Percentiles rank a stretch among this genome's conserved stretches.
These are phyloP conservation scores for Mirounga angustirostris DNA, from an alignment of 2,113 vertebrate species.

Conservation along the genomic window DNA sequence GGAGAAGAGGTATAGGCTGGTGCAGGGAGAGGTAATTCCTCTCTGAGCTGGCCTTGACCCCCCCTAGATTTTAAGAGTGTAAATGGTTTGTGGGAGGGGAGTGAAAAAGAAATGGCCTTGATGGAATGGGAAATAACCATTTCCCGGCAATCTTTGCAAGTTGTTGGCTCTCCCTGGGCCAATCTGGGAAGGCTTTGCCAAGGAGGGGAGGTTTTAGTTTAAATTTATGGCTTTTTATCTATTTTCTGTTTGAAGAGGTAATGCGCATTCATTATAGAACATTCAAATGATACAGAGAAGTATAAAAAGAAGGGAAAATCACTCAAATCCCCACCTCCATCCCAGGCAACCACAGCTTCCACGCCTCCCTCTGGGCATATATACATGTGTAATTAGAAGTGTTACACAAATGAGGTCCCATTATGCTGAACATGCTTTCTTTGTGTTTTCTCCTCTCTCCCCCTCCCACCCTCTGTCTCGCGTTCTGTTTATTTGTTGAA, in stretches of 20 bases:
- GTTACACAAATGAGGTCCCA: not conserved
- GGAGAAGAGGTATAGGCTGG: not conserved
- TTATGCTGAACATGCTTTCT: not conserved
- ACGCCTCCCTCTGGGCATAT: not conserved
- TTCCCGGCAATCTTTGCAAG: not conserved
- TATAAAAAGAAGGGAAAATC: not conserved
- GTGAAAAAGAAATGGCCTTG: accelerated
- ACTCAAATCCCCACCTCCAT: not conserved
- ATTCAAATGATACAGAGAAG: not conserved
- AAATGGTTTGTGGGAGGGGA: not conserved
- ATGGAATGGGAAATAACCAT: not conserved
- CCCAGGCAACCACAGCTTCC: not conserved
- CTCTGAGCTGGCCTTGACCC: not conserved
- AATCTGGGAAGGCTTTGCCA: not conserved
- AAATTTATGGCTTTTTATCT: not conserved
- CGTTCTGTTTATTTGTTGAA: not conserved
- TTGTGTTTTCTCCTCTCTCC: not conserved
- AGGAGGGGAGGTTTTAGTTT: not conserved
- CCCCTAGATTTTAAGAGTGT: not conserved
- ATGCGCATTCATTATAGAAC: not conserved
- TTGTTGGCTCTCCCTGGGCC: not conserved
- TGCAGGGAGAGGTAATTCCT: not conserved
- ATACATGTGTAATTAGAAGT: not conserved
- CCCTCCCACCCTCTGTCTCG: not conserved
- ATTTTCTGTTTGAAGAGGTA: conserved; percentile 23